Evolutionary conservation across 2,113 vertebrate species (phyloP), one percentile per base, ranked within the genome.

Genomic region (Solea solea): DNA sequence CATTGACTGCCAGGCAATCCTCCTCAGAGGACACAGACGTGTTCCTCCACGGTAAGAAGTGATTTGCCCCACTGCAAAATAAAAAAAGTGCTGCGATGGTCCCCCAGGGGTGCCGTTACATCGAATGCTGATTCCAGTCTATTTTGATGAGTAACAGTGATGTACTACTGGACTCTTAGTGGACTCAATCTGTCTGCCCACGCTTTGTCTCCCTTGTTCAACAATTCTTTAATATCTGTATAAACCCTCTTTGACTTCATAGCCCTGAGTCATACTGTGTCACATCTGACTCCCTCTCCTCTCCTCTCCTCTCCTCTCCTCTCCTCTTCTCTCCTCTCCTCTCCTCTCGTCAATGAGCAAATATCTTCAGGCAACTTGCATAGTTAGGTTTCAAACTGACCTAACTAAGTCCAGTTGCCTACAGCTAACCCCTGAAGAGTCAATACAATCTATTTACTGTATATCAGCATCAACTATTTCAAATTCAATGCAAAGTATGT

Each of bases 211-310:
- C 56, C 51, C 81, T 82, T 85, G 68, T 74, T 82, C 83, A 54
- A 75, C 72, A 84, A 88, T 88, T 82, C 84, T 86, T 89, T 89
- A 86, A 91, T 90, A 82, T 90, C 76, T 77, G 64, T 66, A 74
- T 80, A 87, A 87, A 88, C 76, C 73, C 76, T 61, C 76, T 81
- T 73, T 82, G 82, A 89, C 80, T 88, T 82, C 76, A 84, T 73
- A 79, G 82, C 42, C 87, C 88, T 86, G 87, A 88, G 88, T 90
- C 84, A 87, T 85, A 67, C 80, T 84, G 78, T 80, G 80, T 86
- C 85, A 80, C 76, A 59, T 62, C 69, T 69, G 51, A 69, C 61
- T 34, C 71, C 73, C 52, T 73, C 60, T 64, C 69, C 67, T 50
- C 78, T 53, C 61, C 60, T 66, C 74, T 76, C 57, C 15, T 66